Base-by-base conservation (phyloP, 2,113 vertebrate species). In the Oxygymnocypris stewartii region DNA sequence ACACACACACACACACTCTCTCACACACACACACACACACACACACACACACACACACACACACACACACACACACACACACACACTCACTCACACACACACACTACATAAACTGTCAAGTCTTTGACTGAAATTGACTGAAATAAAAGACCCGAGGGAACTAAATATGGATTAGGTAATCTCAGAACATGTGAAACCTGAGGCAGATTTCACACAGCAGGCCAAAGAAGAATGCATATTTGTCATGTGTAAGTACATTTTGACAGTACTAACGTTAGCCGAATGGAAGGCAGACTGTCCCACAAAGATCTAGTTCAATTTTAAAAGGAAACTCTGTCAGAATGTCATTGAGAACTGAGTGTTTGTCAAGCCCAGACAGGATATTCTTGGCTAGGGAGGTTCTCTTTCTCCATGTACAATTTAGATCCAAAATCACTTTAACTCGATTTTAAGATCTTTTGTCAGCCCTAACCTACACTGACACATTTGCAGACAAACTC, bases 301-400 rank as follows among this genome's bases (percentile, higher is more conserved):
- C 90, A 92, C 88, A 91, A 88, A 89, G 91, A 91, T 93, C 91
- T 88, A 84, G 88, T 91, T 91, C 51, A 82, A 85, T 84, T 81
- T 54, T 11, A 42, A 79, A 80, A 86, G 88, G 89, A 90, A 92
- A 82, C 78, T 61, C 78, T 90, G 86, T 86, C 79, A 81, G 74
- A 84, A 71, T 59, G 59, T 67, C 59, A 75, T 35, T 85, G 88
- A 84, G 59, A 86, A 79, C 73, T 59, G 87, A 85, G 79, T 11
- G 71, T 49, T 57, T 79, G 23, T 85, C 91, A 67, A 87, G 91
- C 80, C 86, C 51, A 79, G 88, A 92, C 92, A 92, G 44, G 92
- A 87, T 75, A 76, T 74, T 28, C 4, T 71, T 65, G 84, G 69
- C 61, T 74, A 12, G 42, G 31, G 31, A 63, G 65, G 16, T 42